These are phyloP conservation scores for Cyclargus thomasi DNA, from an alignment of 1,140 invertebrate genomes.

Conservation along the genomic window DNA sequence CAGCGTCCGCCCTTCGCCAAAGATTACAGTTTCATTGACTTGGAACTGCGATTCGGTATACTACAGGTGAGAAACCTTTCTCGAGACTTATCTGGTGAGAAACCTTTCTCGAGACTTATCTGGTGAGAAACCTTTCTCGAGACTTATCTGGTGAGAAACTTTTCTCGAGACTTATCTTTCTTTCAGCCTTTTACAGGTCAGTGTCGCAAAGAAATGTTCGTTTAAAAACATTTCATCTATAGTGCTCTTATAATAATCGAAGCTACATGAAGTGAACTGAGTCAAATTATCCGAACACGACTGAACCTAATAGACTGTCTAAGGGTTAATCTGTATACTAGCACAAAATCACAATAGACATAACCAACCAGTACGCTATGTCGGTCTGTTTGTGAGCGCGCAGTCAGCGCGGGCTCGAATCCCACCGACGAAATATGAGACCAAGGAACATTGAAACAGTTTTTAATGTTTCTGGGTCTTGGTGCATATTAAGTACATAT, in stretches of 20 bases:
- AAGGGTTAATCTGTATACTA: not conserved
- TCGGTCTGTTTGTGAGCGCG: too few species aligned
- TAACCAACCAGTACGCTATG: too few species aligned
- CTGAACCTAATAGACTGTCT: not conserved
- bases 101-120: not conserved
- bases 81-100: slow-evolving; percentile 74
- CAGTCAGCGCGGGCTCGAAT: too few species aligned
- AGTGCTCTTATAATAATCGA: not conserved
- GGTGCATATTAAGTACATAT: too few species aligned
- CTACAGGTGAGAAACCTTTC: slow-evolving; percentile 82
- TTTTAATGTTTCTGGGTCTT: too few species aligned
- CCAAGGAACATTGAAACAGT: too few species aligned
- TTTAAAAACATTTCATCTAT: too few species aligned
- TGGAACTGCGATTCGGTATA: slow-evolving; percentile 95
- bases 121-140: slow-evolving; percentile 74
- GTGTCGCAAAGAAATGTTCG: too few species aligned
- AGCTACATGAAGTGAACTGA: not conserved
- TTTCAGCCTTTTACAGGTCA: too few species aligned
- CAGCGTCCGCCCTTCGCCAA: slow-evolving; percentile 77
- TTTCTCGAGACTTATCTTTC: not conserved
- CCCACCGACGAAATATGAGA: too few species aligned
- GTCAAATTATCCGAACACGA: not conserved
- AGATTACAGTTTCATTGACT: slow-evolving; percentile 91
- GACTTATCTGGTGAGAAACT: slow-evolving; percentile 74
- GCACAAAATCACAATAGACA: too few species aligned